Evolutionary conservation across 2,888 invertebrate species (phyloP).

Genomic region (Encarsia formosa): DNA sequence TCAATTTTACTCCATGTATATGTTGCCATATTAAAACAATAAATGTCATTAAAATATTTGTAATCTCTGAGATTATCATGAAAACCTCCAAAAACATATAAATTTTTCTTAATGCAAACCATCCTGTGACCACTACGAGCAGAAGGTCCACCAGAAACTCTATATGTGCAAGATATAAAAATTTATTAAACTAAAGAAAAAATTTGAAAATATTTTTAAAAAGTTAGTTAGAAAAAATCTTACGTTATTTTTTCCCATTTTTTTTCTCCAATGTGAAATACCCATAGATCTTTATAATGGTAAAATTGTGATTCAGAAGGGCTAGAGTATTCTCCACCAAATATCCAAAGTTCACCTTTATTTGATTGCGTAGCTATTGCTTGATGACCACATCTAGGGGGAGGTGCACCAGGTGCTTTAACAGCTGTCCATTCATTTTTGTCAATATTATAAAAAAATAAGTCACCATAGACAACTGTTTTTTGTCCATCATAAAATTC

Average conservation of each 20-base stretch:
- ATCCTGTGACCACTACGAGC: slow-evolving; percentile 86
- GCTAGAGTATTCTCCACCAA: slow-evolving; percentile 91
- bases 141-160: slow-evolving; percentile 72
- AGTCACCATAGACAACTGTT: slow-evolving; percentile 82
- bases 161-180: slow-evolving; percentile 28
- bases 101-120: slow-evolving; percentile 71
- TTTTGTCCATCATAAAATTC: slow-evolving; percentile 86
- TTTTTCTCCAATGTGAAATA: slow-evolving; percentile 68
- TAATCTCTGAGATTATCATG: slow-evolving; percentile 83
- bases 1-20: slow-evolving; percentile 74
- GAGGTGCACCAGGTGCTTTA: slow-evolving; percentile 79
- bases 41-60: slow-evolving; percentile 84
- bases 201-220: background rate
- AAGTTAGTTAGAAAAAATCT: slow-evolving; percentile 26
- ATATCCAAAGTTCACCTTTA: slow-evolving; percentile 73
- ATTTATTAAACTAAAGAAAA: background rate
- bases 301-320: slow-evolving; percentile 88
- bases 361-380: slow-evolving; percentile 70
- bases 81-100: slow-evolving; percentile 88
- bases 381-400: slow-evolving; percentile 87
- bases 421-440: slow-evolving; percentile 77
- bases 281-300: slow-evolving; percentile 90
- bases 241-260: slow-evolving; percentile 77
- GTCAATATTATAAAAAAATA: slow-evolving; percentile 75
- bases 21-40: slow-evolving; percentile 74